phyloP scores from a whole-genome alignment of 1,140 invertebrate genomes.

The Pollicipes pollicipes region DNA sequence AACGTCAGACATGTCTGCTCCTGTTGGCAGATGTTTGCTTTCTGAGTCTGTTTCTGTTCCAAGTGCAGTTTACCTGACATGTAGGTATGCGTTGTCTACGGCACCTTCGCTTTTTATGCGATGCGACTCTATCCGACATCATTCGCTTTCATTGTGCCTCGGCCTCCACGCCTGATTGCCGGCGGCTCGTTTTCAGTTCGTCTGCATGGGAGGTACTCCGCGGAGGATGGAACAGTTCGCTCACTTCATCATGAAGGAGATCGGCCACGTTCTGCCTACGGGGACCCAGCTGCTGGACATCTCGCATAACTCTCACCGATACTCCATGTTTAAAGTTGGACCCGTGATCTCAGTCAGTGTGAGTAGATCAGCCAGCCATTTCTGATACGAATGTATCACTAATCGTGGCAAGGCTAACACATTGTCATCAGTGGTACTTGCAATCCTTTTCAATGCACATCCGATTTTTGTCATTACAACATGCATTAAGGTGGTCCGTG shows the following conservation, averaged over 20 bases:
- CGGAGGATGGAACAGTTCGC: slow-evolving; percentile 88
- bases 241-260: slow-evolving; percentile 69
- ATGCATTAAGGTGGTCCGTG: too few species aligned
- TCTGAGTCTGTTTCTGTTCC: slow-evolving; percentile 1
- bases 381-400: too few species aligned
- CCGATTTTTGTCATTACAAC: too few species aligned
- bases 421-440: too few species aligned
- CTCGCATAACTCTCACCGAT: slow-evolving; percentile 77
- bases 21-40: background rate
- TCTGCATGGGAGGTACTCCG: slow-evolving; percentile 88
- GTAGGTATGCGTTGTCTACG: slow-evolving; percentile 9
- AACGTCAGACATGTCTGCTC: too few species aligned
- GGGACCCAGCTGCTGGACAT: slow-evolving; percentile 75
- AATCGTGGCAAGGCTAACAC: too few species aligned
- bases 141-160: too few species aligned
- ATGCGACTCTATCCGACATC: slow-evolving; percentile 32
- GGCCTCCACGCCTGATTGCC: too few species aligned
- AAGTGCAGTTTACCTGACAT: slow-evolving; percentile 5
- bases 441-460: too few species aligned
- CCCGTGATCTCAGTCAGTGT: slow-evolving; percentile 78
- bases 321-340: slow-evolving; percentile 95
- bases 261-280: slow-evolving; percentile 69
- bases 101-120: slow-evolving; percentile 41
- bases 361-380: slow-evolving; percentile 40
- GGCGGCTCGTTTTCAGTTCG: slow-evolving; percentile 36